These are phyloP conservation scores for Echeneis naucrates DNA, from an alignment of 2,797 vertebrate genomes.

Conservation along the genomic window DNA sequence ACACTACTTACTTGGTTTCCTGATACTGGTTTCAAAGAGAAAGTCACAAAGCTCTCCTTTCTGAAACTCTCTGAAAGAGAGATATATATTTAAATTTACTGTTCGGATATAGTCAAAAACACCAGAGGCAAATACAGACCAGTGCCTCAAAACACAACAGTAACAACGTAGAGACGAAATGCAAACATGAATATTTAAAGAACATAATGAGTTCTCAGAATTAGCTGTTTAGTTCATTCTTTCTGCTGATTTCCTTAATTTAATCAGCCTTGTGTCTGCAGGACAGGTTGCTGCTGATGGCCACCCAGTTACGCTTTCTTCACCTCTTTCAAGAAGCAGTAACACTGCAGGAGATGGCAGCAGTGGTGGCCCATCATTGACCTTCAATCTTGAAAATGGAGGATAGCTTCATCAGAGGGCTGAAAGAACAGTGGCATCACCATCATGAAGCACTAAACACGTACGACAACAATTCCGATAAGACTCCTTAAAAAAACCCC, in stretches of 20 bases:
- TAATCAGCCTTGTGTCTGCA: not conserved
- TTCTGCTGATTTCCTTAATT: conserved; percentile 1
- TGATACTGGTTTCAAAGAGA: conserved; percentile 77
- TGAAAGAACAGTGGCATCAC: too few species aligned
- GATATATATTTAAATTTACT: conserved; percentile 24
- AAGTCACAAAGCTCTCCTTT: conserved; percentile 81
- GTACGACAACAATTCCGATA: not conserved
- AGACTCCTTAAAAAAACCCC: not conserved
- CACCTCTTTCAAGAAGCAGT: not conserved
- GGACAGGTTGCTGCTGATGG: not conserved
- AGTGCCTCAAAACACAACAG: conserved; percentile 3
- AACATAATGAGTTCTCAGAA: conserved; percentile 13
- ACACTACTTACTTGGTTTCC: conserved; percentile 79
- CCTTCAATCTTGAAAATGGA: not conserved
- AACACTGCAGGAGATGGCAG: not conserved
- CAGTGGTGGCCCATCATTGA: not conserved
- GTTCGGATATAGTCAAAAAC: conserved; percentile 46
- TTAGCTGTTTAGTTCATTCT: not conserved
- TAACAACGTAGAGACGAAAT: conserved; percentile 25
- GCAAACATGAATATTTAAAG: conserved; percentile 28
- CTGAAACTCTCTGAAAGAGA: conserved; percentile 82
- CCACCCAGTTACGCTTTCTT: not conserved
- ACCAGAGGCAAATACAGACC: conserved; percentile 22
- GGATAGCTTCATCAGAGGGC: too few species aligned
- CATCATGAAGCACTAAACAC: too few species aligned